Evolutionary conservation across 2,113 vertebrate species (phyloP), one percentile per base, ranked within the genome.

Genomic region (Dasyurus viverrinus): DNA sequence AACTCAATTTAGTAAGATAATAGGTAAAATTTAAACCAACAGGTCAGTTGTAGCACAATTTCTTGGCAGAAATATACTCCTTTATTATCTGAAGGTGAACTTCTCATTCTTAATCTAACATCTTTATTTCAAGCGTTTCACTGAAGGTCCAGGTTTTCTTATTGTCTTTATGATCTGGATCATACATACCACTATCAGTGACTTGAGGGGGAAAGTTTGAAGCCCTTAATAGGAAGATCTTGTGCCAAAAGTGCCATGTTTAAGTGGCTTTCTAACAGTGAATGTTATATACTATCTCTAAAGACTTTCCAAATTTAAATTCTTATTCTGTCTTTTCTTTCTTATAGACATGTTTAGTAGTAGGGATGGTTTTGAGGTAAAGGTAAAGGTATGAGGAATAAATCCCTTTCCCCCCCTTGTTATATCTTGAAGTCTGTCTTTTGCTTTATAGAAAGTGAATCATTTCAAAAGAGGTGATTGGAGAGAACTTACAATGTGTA

Each of bases 401-500:
- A 52, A 6, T 3, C 19, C 12, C 27, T 90, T 7, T 30, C 9
- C 47, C 50, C 5, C 42, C 4, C 1, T 14, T 54, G 47, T 36
- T 84, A 42, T 42, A 16, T 1, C 36, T n/a, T 84, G 68, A 84
- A 42, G 68, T 22, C 68, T 84, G 4, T 23, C 36, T 42, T 6
- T 16, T 84, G 3, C 16, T 84, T n/a, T 22, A 42, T 16, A 42
- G n/a, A 84, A 23, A 42, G n/a, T 2, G n/a, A 57, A 48, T n/a
- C 23, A 91, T 46, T 95, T 93, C 55, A 93, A 94, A 53, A 57
- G 26, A 50, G 47, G 23, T 92, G 89, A 94, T 52, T 47, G 36
- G 11, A 89, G 8, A 25, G 76, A 1, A 0, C 55, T 95, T 47
- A 92, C 8, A 90, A 90, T 10, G 24, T 90, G 24, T 50, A 50